Conservation (phyloP, 2,113 vertebrate genomes). For the Monarcha castaneiventris region DNA sequence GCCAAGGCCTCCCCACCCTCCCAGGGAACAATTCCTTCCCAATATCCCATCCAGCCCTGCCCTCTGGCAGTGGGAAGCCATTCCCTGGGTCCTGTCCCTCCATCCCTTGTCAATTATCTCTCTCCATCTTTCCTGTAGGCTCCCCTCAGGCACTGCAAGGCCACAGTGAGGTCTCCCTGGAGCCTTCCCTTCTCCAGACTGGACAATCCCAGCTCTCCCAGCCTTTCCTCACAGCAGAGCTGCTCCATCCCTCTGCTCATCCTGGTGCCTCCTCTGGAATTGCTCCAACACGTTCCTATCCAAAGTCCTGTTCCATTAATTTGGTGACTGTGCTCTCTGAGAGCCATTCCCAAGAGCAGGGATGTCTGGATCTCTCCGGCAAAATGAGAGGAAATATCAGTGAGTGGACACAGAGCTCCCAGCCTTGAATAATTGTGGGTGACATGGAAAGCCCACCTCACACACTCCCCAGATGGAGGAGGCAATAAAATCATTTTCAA, state of each 20-base stretch:
- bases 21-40: neutral
- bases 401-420: neutral
- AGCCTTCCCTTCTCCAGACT: neutral
- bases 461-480: neutral
- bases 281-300: neutral
- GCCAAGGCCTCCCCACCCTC: neutral
- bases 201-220: neutral
- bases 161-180: neutral
- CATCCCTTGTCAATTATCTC: accelerated
- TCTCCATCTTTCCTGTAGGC: neutral
- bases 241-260: neutral
- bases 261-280: neutral
- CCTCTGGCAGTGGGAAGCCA: neutral
- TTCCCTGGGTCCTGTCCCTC: neutral
- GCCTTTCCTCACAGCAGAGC: neutral
- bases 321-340: neutral
- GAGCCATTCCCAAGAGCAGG: neutral
- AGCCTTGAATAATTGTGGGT: neutral
- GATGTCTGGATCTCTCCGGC: neutral
- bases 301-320: neutral
- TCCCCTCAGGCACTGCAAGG: neutral
- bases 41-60: accelerated
- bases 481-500: neutral
- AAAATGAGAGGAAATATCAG: neutral
- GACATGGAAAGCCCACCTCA: neutral